Evolutionary conservation across 2,797 vertebrate genomes (phyloP).

Genomic region (Xyrichtys novacula): DNA sequence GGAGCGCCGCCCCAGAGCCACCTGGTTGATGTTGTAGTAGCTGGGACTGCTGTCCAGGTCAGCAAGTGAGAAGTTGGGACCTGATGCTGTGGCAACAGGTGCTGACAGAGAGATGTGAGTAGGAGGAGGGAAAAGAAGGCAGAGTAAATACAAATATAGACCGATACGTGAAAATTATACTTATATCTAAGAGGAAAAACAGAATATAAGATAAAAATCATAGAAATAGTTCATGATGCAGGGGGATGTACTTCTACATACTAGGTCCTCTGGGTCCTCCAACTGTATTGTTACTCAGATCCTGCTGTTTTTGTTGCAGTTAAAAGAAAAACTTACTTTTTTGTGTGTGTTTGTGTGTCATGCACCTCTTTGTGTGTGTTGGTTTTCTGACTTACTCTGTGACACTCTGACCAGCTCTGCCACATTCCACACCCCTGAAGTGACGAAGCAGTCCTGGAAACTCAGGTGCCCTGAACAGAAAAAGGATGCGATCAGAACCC

Average conservation of each 20-base stretch:
- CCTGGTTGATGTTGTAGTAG: conserved; percentile 98
- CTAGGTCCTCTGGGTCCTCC: no score
- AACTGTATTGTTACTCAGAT: background rate
- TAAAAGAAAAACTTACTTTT: no score
- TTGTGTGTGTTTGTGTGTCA: no score
- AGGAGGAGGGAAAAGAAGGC: background rate
- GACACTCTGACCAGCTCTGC: conserved; percentile 93
- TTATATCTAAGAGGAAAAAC: background rate
- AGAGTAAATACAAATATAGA: background rate
- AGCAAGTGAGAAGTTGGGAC: conserved; percentile 96
- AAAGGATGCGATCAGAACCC: conserved; percentile 7
- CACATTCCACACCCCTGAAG: conserved; percentile 95
- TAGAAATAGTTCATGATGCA: background rate
- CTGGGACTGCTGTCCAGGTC: conserved; percentile 95
- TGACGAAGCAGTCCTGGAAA: conserved; percentile 96
- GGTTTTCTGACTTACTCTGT: conserved; percentile 87
- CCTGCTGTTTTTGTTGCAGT: background rate
- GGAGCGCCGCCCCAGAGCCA: conserved; percentile 91
- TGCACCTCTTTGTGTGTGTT: background rate
- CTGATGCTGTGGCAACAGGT: conserved; percentile 94
- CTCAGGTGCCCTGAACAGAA: conserved; percentile 88
- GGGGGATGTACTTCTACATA: no score
- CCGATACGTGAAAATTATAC: background rate
- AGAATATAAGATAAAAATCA: background rate
- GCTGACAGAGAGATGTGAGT: conserved; percentile 73